Percentiles rank a stretch among this genome's conserved stretches.
These are phyloP conservation scores for Manis javanica DNA, from an alignment of 2,797 vertebrate genomes.

Conservation along the genomic window DNA sequence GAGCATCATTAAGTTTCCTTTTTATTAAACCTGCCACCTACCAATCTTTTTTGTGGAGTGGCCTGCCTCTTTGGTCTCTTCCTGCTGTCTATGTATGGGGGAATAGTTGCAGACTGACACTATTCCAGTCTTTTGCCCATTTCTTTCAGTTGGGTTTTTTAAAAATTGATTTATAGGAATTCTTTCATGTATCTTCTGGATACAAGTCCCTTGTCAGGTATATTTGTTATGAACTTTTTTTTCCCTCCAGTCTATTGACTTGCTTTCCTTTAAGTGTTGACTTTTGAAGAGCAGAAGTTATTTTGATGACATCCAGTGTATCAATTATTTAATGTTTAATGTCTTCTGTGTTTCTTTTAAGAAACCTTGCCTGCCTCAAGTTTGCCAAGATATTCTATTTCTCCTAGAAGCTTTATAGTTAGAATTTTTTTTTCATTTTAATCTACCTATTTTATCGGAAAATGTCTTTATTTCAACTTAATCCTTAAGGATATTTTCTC, in stretches of 20 bases:
- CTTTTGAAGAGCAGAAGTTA: background rate
- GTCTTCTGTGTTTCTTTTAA: background rate
- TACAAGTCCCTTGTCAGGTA: background rate
- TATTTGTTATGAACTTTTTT: background rate
- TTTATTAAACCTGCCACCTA: background rate
- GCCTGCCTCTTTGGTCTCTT: background rate
- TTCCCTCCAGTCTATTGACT: background rate
- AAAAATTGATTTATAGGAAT: background rate
- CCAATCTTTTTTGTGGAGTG: background rate
- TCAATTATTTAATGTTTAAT: background rate
- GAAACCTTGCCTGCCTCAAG: background rate
- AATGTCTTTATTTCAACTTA: background rate
- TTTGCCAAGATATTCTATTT: background rate
- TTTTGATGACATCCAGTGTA: background rate
- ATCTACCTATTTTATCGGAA: background rate
- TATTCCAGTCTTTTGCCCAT: background rate
- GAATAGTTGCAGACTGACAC: background rate
- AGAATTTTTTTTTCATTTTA: background rate
- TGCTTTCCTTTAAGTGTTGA: background rate
- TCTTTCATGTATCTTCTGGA: background rate
- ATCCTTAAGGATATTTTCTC: constrained; percentile 1
- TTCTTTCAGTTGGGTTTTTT: background rate
- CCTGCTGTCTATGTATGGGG: background rate
- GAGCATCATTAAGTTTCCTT: background rate
- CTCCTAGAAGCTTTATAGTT: background rate